Evolutionary conservation across 1,140 invertebrate genomes (phyloP), one percentile per base, ranked within the genome.

Genomic region (Neotoxoptera formosana): DNA sequence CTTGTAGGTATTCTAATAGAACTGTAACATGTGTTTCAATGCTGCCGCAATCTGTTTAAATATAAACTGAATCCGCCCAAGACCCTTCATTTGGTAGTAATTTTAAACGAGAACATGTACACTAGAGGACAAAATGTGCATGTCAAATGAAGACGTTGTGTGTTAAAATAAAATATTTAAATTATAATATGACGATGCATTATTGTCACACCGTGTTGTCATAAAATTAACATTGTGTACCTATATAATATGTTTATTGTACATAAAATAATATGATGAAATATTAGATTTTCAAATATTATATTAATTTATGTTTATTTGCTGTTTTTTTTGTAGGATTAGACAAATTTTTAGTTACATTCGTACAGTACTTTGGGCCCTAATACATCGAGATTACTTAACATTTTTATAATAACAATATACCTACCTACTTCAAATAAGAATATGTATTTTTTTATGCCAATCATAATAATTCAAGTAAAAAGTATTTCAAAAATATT

Each of bases 31-130:
- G 81, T 93, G 91, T 93, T 84, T 30, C 91, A 45, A 51, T 53
- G 48, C 53, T 51, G 47, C 76, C 2, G 91, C 81, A 45, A 93
- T 93, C 48, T 21, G 91, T 93, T 83, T 83, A 93, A 93, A 93
- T 93, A 93, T 93, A 93, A 84, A 86, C 91, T 53, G n/a, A 53
- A 86, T 67, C 48, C 36, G 34, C 81, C n/a, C 23, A 83, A 53
- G 91, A 93, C 91, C 91, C 91, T 84, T 67, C 53, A 45, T 86
- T 93, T 93, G 67, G 91, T 84, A 53, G 91, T 93, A 93, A 84
- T 93, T 86, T 93, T 83, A 93, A 86, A 83, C 23, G 34, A 81
- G 90, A 51, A 30, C 34, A 47, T 83, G 45, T 81, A 51, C 8
- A 48, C 45, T 34, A 83, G 30, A 91, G 60, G 67, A 91, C 41